Conservation (phyloP, 2,888 invertebrate species). For the Mythimna impura region DNA sequence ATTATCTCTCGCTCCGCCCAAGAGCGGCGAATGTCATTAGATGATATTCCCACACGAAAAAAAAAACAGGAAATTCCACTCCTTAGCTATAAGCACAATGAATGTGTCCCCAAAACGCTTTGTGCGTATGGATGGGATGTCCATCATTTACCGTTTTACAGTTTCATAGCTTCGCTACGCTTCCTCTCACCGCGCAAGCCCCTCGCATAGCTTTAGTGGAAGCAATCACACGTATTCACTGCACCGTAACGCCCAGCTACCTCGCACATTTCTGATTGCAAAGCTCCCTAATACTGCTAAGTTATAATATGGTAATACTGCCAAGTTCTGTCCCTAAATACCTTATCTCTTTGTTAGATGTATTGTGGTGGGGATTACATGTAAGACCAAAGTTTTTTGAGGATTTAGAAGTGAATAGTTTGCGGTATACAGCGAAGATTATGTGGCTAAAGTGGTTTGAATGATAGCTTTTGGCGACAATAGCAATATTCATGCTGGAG, state of each 20-base stretch:
- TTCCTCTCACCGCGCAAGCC: too few relatives aligned
- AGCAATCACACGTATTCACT: neutral
- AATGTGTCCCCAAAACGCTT: too few relatives aligned
- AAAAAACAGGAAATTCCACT: too few relatives aligned
- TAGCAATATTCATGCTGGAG: too few relatives aligned
- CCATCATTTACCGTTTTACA: neutral
- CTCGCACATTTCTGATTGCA: neutral
- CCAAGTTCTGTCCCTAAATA: constrained; percentile 40
- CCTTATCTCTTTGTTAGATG: constrained; percentile 49
- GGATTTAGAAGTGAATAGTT: constrained; percentile 45
- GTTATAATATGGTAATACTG: constrained; percentile 10
- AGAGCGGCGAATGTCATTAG: too few relatives aligned
- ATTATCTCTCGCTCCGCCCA: too few relatives aligned
- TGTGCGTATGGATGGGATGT: neutral
- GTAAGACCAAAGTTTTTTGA: constrained; percentile 26
- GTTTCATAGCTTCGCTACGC: neutral
- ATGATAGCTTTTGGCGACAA: neutral
- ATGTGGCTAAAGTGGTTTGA: neutral
- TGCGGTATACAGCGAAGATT: constrained; percentile 31
- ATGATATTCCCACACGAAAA: too few relatives aligned
- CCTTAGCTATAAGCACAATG: too few relatives aligned
- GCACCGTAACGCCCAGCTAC: neutral
- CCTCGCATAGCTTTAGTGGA: neutral
- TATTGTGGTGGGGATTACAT: constrained; percentile 16
- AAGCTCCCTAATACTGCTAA: constrained; percentile 21